phyloP scores from a whole-genome alignment of 2,797 vertebrate genomes.

The Propithecus deckenii region DNA sequence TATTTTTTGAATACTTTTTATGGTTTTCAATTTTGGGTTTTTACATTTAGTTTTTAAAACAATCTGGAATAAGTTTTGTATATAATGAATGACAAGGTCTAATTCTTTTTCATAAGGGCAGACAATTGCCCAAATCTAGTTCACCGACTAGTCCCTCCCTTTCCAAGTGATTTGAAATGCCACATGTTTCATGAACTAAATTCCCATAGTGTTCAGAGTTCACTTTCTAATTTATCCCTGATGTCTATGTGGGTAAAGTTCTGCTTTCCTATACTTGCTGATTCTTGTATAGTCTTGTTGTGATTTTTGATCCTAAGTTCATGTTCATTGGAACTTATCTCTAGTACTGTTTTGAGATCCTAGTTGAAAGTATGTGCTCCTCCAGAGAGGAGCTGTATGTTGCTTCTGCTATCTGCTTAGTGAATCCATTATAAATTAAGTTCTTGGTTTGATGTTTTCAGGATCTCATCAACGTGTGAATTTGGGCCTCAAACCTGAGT shows the following conservation, averaged over 20 bases:
- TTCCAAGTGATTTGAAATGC: not conserved
- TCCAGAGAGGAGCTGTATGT: not conserved
- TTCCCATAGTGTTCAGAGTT: not conserved
- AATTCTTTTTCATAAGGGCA: not conserved
- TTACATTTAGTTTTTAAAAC: slow-evolving; percentile 2
- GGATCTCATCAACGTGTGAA: not conserved
- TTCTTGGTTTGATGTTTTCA: not conserved
- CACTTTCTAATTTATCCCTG: not conserved
- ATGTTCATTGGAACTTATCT: not conserved
- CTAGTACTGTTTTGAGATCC: not conserved
- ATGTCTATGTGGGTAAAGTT: not conserved
- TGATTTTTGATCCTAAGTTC: not conserved
- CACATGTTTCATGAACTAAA: not conserved
- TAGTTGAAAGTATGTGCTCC: not conserved
- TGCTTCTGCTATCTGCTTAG: not conserved
- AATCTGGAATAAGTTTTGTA: not conserved
- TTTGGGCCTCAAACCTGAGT: not conserved
- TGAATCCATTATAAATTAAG: not conserved
- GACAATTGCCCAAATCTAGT: not conserved
- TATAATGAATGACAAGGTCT: not conserved
- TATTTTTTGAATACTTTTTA: not conserved
- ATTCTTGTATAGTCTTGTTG: not conserved
- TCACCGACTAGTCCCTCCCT: not conserved
- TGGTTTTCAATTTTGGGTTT: not conserved
- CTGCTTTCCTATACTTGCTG: not conserved